phyloP scores from a whole-genome alignment of 2,113 vertebrate species.

The Aegithalos caudatus region DNA sequence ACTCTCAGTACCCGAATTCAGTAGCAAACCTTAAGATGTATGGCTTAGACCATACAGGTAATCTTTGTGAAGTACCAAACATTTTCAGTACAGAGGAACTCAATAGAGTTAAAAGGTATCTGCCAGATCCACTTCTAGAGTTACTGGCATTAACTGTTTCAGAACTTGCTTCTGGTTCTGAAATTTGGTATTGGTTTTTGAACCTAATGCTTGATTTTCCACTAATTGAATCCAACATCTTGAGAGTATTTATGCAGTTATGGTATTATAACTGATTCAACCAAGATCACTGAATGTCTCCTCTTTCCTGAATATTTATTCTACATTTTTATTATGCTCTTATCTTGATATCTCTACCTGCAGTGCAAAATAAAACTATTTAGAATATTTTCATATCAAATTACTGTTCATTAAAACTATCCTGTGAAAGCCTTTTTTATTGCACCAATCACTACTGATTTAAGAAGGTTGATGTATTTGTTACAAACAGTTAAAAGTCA shows the following conservation, averaged over 20 bases:
- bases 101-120: not conserved
- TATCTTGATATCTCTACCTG: not conserved
- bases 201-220: not conserved
- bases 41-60: not conserved
- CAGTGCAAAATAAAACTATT: not conserved
- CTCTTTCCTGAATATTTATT: not conserved
- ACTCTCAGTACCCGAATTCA: not conserved
- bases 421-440: not conserved
- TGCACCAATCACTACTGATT: not conserved
- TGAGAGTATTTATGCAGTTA: not conserved
- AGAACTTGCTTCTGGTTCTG: not conserved
- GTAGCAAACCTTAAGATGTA: not conserved
- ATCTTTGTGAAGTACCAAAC: not conserved
- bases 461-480: not conserved
- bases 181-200: not conserved
- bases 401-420: not conserved
- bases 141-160: not conserved
- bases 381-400: not conserved
- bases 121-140: not conserved
- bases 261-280: not conserved
- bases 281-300: not conserved
- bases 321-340: not conserved
- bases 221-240: not conserved
- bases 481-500: not conserved
- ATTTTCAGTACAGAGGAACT: not conserved